Evolutionary conservation across 2,888 invertebrate species (phyloP).

Genomic region (Helicoverpa assulta): DNA sequence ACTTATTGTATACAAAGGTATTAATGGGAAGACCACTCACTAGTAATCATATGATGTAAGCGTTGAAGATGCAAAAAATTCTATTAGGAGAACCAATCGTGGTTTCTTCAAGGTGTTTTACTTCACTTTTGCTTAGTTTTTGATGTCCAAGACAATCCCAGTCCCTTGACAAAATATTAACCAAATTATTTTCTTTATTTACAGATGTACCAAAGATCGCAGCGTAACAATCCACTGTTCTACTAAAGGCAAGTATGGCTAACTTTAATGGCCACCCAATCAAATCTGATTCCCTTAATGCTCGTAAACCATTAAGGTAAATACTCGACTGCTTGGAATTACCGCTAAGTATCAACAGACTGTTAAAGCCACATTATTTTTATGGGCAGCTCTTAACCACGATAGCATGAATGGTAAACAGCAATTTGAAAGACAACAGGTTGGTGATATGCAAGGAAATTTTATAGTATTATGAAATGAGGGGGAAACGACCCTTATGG

Average conservation of each 20-base stretch:
- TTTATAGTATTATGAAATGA: background rate
- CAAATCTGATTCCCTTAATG: conserved; percentile 51
- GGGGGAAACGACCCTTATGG: background rate
- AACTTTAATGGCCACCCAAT: conserved; percentile 39
- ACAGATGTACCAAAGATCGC: conserved; percentile 48
- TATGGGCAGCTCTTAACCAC: conserved; percentile 39
- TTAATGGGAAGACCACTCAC: too few species aligned
- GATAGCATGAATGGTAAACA: conserved; percentile 25
- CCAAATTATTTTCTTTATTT: conserved; percentile 24
- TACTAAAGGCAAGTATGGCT: conserved; percentile 56
- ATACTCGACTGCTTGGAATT: conserved; percentile 47
- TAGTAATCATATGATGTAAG: too few species aligned
- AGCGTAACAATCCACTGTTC: conserved; percentile 23
- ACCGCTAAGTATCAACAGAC: conserved; percentile 54
- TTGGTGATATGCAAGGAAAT: conserved; percentile 3
- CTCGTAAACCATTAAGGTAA: conserved; percentile 54
- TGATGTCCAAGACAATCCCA: too few species aligned
- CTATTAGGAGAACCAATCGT: too few species aligned
- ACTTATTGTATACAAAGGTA: conserved; percentile 5
- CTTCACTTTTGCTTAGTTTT: too few species aligned
- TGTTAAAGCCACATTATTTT: conserved; percentile 52
- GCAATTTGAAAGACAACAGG: conserved; percentile 34
- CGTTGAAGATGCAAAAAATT: too few species aligned
- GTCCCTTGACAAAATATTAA: conserved; percentile 16
- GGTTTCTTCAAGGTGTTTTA: too few species aligned